Evolutionary conservation across 1,140 invertebrate species (phyloP).

Genomic region (Drepana arcuata): DNA sequence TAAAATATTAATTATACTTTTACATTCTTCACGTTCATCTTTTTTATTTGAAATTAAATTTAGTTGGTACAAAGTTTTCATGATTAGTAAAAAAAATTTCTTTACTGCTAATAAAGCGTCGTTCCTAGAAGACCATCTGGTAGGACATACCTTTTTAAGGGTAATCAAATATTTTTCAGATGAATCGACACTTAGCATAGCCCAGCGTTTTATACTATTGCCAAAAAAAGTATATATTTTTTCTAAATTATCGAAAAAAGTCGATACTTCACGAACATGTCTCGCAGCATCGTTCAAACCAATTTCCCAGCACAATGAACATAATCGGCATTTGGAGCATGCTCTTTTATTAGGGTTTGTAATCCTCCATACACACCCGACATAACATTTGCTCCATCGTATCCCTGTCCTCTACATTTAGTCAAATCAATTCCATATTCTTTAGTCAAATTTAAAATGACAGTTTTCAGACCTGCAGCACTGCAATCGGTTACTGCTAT

Average conservation of each 20-base stretch:
- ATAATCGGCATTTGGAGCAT: slow-evolving; percentile 19
- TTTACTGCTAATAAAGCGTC: slow-evolving; percentile 18
- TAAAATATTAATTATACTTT: slow-evolving; percentile 33
- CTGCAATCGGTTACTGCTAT: slow-evolving; percentile 14
- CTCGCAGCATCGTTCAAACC: slow-evolving; percentile 9
- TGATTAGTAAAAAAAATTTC: slow-evolving; percentile 23
- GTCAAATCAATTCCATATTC: slow-evolving; percentile 16
- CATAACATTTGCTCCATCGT: slow-evolving; percentile 19
- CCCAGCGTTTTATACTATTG: slow-evolving; percentile 22
- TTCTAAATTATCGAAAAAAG: slow-evolving; percentile 24
- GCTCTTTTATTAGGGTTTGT: slow-evolving; percentile 23
- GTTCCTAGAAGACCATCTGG: slow-evolving; percentile 30
- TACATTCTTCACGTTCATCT: slow-evolving; percentile 22
- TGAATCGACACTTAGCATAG: slow-evolving; percentile 13
- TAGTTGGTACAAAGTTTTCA: slow-evolving; percentile 20
- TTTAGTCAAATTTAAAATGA: slow-evolving; percentile 16
- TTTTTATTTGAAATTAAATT: slow-evolving; percentile 22
- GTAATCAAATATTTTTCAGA: slow-evolving; percentile 8
- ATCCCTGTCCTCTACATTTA: slow-evolving; percentile 16
- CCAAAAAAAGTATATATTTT: slow-evolving; percentile 20
- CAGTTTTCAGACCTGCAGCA: slow-evolving; percentile 14
- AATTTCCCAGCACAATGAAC: slow-evolving; percentile 16
- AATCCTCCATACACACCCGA: slow-evolving; percentile 20
- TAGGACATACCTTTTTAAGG: slow-evolving; percentile 27
- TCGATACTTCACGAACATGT: slow-evolving; percentile 17